A percentile compares a stretch with the other conserved stretches of the same genome.
Conservation (phyloP, 2,113 vertebrate genomes). For the Puffinus mauretanicus region DNA sequence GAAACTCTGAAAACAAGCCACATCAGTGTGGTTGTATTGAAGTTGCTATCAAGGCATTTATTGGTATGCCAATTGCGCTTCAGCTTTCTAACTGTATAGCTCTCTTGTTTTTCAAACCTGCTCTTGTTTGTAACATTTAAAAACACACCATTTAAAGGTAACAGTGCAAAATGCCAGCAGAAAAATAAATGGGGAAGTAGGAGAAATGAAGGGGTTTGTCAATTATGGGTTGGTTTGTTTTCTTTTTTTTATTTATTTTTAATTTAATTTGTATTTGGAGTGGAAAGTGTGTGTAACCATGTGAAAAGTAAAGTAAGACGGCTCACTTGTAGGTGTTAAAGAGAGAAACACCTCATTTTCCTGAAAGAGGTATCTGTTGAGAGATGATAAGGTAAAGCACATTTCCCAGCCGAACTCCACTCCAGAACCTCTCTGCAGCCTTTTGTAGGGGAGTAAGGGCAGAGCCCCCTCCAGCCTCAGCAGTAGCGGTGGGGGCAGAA, state of each 20-base stretch:
- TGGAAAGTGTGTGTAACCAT: background rate
- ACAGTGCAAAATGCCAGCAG: background rate
- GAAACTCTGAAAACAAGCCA: background rate
- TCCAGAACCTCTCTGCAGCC: background rate
- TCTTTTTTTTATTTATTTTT: background rate
- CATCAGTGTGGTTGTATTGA: background rate
- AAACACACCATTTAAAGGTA: background rate
- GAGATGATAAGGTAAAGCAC: background rate
- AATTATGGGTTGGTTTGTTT: background rate
- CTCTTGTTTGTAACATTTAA: background rate
- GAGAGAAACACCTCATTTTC: background rate
- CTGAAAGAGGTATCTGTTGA: background rate
- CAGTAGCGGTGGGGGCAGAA: rapidly evolving
- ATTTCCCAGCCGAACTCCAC: background rate
- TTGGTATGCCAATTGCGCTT: background rate
- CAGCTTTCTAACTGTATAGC: background rate
- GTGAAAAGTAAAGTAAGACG: conserved; percentile 30
- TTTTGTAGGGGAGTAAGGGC: background rate
- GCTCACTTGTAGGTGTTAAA: background rate
- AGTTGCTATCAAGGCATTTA: background rate
- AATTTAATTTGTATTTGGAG: conserved; percentile 1
- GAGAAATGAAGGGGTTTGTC: background rate
- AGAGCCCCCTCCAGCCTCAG: background rate
- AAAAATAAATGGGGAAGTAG: background rate
- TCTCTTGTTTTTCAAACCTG: background rate